Conservation (phyloP, 2,888 invertebrate species). For the Pyrgus malvae region DNA sequence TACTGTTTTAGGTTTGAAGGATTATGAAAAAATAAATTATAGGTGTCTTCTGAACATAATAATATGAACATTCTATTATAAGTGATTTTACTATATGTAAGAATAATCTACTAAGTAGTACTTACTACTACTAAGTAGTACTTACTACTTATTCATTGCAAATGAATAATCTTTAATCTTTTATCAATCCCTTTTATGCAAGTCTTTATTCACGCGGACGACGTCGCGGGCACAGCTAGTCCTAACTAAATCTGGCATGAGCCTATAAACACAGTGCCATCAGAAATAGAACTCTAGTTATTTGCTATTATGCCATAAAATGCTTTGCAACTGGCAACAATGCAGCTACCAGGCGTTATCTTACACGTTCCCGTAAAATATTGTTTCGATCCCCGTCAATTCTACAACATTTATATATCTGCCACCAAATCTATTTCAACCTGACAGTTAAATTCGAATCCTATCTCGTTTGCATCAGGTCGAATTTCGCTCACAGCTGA, state of each 20-base stretch:
- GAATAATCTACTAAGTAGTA: no score
- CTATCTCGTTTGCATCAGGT: slow-evolving; percentile 9
- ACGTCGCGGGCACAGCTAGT: no score
- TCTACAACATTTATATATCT: slow-evolving; percentile 26
- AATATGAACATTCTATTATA: no score
- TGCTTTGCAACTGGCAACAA: slow-evolving; percentile 12
- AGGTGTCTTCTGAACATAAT: no score
- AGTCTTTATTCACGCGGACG: no score
- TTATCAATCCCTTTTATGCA: no score
- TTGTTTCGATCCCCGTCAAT: slow-evolving; percentile 27
- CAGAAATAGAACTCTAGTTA: background rate
- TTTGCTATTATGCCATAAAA: background rate
- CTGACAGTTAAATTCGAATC: slow-evolving; percentile 17
- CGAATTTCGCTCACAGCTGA: slow-evolving; percentile 8
- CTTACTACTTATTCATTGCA: no score
- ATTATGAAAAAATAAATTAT: no score
- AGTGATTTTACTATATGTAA: no score
- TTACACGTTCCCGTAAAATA: slow-evolving; percentile 26
- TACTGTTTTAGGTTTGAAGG: no score
- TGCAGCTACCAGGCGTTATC: slow-evolving; percentile 21
- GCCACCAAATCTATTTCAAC: slow-evolving; percentile 14
- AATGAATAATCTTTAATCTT: no score
- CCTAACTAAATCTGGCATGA: slow-evolving; percentile 12
- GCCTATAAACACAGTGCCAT: slow-evolving; percentile 11
- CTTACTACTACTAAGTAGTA: no score